A percentile compares a stretch with the other conserved stretches of the same genome.
Conservation (phyloP, 1,140 invertebrate species). For the Drosophila pallidifrons region DNA sequence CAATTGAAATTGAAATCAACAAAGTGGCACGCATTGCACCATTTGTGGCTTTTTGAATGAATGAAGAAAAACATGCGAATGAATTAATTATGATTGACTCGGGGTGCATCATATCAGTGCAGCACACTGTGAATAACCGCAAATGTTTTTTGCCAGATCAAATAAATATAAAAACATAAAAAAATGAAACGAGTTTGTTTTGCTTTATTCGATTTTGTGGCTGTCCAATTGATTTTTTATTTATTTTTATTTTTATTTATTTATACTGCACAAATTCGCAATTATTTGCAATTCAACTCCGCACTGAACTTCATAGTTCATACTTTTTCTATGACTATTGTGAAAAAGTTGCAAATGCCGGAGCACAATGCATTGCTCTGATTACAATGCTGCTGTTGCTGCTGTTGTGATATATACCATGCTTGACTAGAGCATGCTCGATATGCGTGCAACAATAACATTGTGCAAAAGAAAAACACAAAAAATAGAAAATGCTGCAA, state of each 20-base stretch:
- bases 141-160: slow-evolving; percentile 18
- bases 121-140: slow-evolving; percentile 1
- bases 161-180: neutral
- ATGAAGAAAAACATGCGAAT: neutral
- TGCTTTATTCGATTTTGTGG: slow-evolving; percentile 11
- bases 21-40: neutral
- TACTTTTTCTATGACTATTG: neutral
- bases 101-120: slow-evolving; percentile 1
- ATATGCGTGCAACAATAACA: slow-evolving; percentile 48
- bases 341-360: slow-evolving; percentile 19
- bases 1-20: slow-evolving; percentile 19
- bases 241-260: slow-evolving; percentile 26
- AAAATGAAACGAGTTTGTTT: neutral
- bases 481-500: neutral
- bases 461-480: slow-evolving; percentile 5
- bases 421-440: slow-evolving; percentile 26
- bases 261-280: slow-evolving; percentile 12
- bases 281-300: slow-evolving; percentile 27
- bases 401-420: slow-evolving; percentile 31
- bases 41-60: neutral
- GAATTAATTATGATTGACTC: slow-evolving; percentile 35
- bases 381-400: slow-evolving; percentile 37
- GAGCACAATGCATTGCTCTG: slow-evolving; percentile 32
- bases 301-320: neutral
- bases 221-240: slow-evolving; percentile 13